phyloP scores from a whole-genome alignment of 2,797 vertebrate genomes.

The Podarcis siculus region DNA sequence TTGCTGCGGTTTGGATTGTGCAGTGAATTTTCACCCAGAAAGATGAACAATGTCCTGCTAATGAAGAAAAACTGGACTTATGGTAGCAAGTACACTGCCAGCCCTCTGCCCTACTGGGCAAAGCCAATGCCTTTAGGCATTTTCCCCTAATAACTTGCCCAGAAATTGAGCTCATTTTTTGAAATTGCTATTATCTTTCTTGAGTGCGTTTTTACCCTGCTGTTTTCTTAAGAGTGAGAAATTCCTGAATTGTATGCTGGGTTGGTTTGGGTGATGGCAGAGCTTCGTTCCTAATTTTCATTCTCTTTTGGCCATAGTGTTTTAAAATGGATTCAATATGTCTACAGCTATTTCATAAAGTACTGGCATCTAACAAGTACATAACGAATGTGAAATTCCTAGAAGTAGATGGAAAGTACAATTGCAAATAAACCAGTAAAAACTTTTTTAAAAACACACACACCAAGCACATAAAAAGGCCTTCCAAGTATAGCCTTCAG shows the following conservation, averaged over 20 bases:
- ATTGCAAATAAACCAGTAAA: slow-evolving; percentile 10
- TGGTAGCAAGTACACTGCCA: neutral
- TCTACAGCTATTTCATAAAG: slow-evolving; percentile 13
- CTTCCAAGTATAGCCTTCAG: neutral
- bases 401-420: slow-evolving; percentile 19
- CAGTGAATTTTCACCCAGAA: neutral
- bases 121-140: neutral
- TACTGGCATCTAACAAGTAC: slow-evolving; percentile 17
- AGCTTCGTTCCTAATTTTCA: slow-evolving; percentile 23
- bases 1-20: too few relatives aligned
- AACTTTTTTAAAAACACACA: neutral
- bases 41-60: neutral
- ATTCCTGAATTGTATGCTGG: neutral
- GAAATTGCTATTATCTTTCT: neutral
- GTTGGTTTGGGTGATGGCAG: neutral
- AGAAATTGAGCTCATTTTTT: neutral
- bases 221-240: neutral
- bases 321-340: slow-evolving; percentile 40
- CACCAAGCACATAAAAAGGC: neutral
- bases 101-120: neutral
- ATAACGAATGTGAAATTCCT: slow-evolving; percentile 18
- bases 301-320: neutral
- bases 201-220: neutral
- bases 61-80: neutral
- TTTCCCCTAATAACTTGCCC: neutral